Conservation (phyloP, 2,888 invertebrate genomes). For the Vandiemenella viatica region DNA sequence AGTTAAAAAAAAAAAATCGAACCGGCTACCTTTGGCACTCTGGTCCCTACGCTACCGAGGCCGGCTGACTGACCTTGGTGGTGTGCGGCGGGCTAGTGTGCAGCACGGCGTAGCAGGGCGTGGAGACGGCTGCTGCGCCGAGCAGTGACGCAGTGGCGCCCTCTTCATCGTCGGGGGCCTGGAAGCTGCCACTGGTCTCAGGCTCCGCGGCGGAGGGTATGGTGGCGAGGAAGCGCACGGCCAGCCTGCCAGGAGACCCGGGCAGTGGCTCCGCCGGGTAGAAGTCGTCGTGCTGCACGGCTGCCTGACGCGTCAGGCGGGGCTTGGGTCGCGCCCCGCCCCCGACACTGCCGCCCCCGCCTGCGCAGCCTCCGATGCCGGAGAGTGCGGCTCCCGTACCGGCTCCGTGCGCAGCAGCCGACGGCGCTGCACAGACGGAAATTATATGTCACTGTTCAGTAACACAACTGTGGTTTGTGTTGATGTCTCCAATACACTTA, state of each 20-base stretch:
- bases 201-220: slow-evolving; percentile 61
- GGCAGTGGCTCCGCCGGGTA: slow-evolving; percentile 37
- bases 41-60: no score
- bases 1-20: no score
- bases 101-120: slow-evolving; percentile 20
- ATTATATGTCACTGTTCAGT: no score
- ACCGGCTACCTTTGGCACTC: no score
- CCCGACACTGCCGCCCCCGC: slow-evolving; percentile 8
- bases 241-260: slow-evolving; percentile 31
- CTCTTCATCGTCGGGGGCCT: not conserved
- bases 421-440: no score
- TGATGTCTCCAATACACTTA: no score
- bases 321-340: slow-evolving; percentile 36
- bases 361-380: slow-evolving; percentile 14
- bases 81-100: slow-evolving; percentile 19
- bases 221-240: slow-evolving; percentile 49
- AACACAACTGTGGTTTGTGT: no score
- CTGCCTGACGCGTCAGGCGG: slow-evolving; percentile 63
- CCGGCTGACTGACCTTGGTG: no score
- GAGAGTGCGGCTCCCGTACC: not conserved
- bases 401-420: not conserved
- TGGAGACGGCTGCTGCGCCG: not conserved
- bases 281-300: slow-evolving; percentile 50
- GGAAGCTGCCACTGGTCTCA: slow-evolving; percentile 25
- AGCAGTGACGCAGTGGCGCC: not conserved